A percentile compares a stretch with the other conserved stretches of the same genome.
These are phyloP conservation scores for Pollenia labialis DNA, from an alignment of 2,888 invertebrate species.

Conservation along the genomic window DNA sequence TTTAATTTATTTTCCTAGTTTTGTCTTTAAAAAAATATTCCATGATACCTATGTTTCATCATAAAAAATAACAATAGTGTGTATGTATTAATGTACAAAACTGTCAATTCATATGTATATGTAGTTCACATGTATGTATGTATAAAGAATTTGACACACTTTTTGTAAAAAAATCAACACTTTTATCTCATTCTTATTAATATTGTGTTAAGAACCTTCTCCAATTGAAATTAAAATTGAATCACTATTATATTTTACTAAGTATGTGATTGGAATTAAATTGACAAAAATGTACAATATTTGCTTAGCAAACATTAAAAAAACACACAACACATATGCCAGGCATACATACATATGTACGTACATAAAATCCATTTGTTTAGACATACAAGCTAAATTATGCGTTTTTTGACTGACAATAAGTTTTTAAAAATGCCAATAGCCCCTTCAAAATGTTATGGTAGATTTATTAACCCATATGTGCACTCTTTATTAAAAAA, in stretches of 20 bases:
- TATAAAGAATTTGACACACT: constrained; percentile 62
- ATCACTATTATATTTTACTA: constrained; percentile 37
- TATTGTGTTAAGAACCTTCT: constrained; percentile 54
- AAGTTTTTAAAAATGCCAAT: constrained; percentile 60
- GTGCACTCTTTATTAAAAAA: neutral
- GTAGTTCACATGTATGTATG: constrained; percentile 23
- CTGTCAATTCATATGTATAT: constrained; percentile 14
- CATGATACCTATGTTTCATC: constrained; percentile 47
- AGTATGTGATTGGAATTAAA: constrained; percentile 72
- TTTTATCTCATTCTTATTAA: constrained; percentile 47
- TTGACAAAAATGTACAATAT: constrained; percentile 53
- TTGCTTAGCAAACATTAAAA: constrained; percentile 54
- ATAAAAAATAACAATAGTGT: neutral
- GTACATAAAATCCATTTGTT: constrained; percentile 3
- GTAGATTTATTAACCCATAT: constrained; percentile 41
- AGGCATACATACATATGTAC: constrained; percentile 24
- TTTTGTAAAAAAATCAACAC: constrained; percentile 2
- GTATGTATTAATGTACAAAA: constrained; percentile 1
- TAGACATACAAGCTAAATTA: constrained; percentile 28
- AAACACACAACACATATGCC: constrained; percentile 6
- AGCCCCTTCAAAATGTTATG: constrained; percentile 42
- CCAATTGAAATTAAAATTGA: constrained; percentile 57
- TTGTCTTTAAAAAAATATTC: constrained; percentile 27
- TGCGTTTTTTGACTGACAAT: constrained; percentile 67
- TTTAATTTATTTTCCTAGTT: neutral